phyloP scores from a whole-genome alignment of 2,797 vertebrate genomes.

The Diplodus puntazzo region DNA sequence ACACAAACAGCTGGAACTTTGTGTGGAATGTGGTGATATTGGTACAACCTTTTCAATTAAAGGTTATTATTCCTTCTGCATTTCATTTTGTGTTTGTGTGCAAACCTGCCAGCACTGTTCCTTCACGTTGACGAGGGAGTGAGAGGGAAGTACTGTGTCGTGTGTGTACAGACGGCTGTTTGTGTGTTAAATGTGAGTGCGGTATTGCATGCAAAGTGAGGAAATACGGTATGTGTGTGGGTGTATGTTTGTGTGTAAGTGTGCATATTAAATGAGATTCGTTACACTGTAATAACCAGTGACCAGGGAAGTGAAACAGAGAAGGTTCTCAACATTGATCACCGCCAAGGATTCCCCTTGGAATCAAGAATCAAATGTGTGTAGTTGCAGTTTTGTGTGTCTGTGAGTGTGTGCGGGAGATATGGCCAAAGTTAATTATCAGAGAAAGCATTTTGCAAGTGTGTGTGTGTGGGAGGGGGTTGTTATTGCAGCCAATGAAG shows the following conservation, averaged over 20 bases:
- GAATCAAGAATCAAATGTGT: slow-evolving; percentile 34
- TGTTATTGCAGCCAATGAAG: slow-evolving; percentile 56
- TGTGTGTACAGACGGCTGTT: neutral
- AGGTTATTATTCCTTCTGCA: slow-evolving; percentile 20
- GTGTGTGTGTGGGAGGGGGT: slow-evolving; percentile 6
- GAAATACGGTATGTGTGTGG: slow-evolving; percentile 2
- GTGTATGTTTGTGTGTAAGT: slow-evolving; percentile 6
- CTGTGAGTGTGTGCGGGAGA: slow-evolving; percentile 6
- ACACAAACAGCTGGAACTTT: too few species aligned
- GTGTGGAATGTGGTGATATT: neutral
- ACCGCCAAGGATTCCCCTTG: slow-evolving; percentile 41
- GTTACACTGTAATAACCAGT: slow-evolving; percentile 47
- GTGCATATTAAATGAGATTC: slow-evolving; percentile 43
- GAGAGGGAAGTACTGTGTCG: neutral
- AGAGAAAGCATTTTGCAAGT: slow-evolving; percentile 46
- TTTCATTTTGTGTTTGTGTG: slow-evolving; percentile 16
- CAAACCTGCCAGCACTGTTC: neutral
- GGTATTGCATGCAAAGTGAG: slow-evolving; percentile 1
- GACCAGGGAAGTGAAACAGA: slow-evolving; percentile 46
- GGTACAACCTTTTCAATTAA: slow-evolving; percentile 27
- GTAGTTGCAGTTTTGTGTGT: slow-evolving; percentile 7
- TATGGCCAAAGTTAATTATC: slow-evolving; percentile 57
- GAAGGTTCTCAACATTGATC: slow-evolving; percentile 46
- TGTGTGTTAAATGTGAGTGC: neutral
- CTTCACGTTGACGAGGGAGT: slow-evolving; percentile 7